Base-by-base conservation (phyloP, 1,140 invertebrate genomes). In the Scaptodrosophila lebanonensis region DNA sequence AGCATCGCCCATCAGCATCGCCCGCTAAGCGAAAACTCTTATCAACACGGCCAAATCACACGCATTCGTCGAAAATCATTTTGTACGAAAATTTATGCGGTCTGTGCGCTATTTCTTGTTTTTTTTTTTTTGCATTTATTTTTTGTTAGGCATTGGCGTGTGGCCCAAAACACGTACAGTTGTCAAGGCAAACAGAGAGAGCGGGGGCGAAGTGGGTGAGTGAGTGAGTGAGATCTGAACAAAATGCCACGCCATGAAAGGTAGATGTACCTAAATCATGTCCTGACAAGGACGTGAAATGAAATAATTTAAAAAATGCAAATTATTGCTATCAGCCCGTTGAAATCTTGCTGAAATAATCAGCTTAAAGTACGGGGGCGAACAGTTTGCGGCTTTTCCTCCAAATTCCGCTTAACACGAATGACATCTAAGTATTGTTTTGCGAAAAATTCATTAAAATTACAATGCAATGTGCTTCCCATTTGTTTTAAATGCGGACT, bases 261-360 rank as follows among this genome's bases (percentile, higher is more conserved):
- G 68, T 75, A 69, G 59, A 75, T 65, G 35, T 57, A 75, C 70
- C 70, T 75, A 69, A 75, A 75, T 75, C 70, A 75, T 64, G 70
- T 60, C 27, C 65, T 75, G 70, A 69, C 70, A 75, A 75, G 70
- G 45, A 75, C 71, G 70, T 75, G 65, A 75, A 75, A 75, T 75
- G 70, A 75, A 75, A 75, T 75, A 69, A 75, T 75, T 75, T 75
- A 66, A 75, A 75, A 75, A 75, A 76, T 71, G 60, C 69, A 75
- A 75, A 76, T 65, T 39, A 27, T 15, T 48, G 25, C 62, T 73
- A 75, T 69, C 70, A 64, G 25, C 11, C 38, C 52, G 44, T 44
- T 50, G 51, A 66, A 64, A 75, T 75, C 65, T 65, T 50, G 36
- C 49, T 35, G 48, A 60, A 36, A 45, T 56, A 75, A 75, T 75